Evolutionary conservation across 2,797 vertebrate species (phyloP).

Genomic region (Mareca strepera): DNA sequence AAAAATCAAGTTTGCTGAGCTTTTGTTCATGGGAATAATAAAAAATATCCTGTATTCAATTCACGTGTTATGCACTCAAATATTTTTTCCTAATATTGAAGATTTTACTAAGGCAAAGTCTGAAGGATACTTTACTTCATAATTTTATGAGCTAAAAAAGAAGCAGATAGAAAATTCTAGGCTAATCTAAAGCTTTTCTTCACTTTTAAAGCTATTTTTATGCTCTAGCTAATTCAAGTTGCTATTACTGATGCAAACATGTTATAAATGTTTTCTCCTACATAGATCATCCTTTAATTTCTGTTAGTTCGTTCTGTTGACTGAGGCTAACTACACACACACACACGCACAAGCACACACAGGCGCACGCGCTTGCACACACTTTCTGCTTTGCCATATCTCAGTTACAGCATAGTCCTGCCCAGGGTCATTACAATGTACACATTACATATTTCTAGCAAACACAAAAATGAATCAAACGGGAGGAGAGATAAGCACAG

Average conservation of each 20-base stretch:
- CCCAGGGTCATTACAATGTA: slow-evolving; percentile 77
- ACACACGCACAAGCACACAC: background rate
- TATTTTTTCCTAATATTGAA: background rate
- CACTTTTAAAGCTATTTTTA: background rate
- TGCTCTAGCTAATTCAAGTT: background rate
- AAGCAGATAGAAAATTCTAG: background rate
- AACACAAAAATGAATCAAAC: slow-evolving; percentile 71
- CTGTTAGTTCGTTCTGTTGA: slow-evolving; percentile 27
- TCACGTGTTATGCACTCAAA: background rate
- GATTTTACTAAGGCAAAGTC: background rate
- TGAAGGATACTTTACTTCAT: background rate
- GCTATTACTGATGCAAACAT: background rate
- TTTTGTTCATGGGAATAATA: background rate
- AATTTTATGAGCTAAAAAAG: slow-evolving; percentile 37
- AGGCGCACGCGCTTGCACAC: background rate
- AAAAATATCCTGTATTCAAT: background rate
- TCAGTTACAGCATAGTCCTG: slow-evolving; percentile 71
- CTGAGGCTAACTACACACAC: background rate
- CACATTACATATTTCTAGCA: slow-evolving; percentile 73
- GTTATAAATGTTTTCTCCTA: slow-evolving; percentile 8
- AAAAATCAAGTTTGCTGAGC: background rate
- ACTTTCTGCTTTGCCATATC: slow-evolving; percentile 55
- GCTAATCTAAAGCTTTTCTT: slow-evolving; percentile 15
- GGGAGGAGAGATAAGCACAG: slow-evolving; percentile 72
- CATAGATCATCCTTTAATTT: background rate